Percentiles rank a stretch among this genome's conserved stretches.
Conservation (phyloP, 2,797 vertebrate genomes). For the Steatocranus sp. region DNA sequence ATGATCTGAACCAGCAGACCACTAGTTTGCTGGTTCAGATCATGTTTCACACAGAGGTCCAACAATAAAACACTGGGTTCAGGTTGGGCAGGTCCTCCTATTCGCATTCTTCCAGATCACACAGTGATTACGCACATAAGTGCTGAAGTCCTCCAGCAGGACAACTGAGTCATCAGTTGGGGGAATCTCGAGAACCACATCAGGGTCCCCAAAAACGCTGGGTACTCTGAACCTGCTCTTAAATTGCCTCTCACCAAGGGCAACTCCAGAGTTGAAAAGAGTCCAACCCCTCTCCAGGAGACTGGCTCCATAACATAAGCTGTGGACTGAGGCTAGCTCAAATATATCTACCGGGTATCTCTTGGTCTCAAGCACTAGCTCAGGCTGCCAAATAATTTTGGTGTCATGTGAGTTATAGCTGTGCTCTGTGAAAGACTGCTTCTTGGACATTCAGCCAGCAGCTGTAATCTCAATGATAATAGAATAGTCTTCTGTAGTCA, state of each 20-base stretch:
- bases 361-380: not conserved
- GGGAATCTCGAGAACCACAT: not conserved
- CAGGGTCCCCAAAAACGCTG: not conserved
- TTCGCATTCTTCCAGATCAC: not conserved
- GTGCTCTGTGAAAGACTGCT: not conserved
- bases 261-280: not conserved
- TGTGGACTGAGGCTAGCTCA: not conserved
- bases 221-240: not conserved
- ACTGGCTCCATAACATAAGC: not conserved
- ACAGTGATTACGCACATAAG: not conserved
- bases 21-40: not conserved
- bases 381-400: not conserved
- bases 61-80: not conserved
- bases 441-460: not conserved
- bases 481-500: not conserved
- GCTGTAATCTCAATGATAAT: not conserved
- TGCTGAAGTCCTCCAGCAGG: not conserved
- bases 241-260: not conserved
- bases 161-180: not conserved
- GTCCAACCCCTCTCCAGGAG: not conserved
- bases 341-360: not conserved
- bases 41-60: not conserved
- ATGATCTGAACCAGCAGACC: not conserved
- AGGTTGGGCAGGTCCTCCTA: not conserved
- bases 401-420: not conserved